These are phyloP conservation scores for Nibea coibor DNA, from an alignment of 2,113 vertebrate species.

Conservation along the genomic window DNA sequence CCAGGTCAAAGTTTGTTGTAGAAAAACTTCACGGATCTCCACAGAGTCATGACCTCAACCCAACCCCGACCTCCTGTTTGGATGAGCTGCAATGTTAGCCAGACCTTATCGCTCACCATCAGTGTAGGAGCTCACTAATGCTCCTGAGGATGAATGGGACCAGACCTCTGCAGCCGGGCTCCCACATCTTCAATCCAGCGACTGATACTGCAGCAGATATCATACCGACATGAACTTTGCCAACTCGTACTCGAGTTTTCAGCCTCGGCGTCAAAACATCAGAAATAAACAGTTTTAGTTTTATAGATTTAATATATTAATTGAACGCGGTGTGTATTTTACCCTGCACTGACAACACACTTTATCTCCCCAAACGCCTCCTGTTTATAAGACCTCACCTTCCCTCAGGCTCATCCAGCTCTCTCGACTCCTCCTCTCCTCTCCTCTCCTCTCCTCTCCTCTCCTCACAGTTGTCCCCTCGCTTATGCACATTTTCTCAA, in stretches of 20 bases:
- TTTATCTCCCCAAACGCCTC: neutral
- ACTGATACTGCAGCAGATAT: neutral
- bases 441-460: neutral
- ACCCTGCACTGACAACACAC: neutral
- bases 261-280: too few relatives aligned
- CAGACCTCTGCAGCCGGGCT: neutral
- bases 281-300: too few relatives aligned
- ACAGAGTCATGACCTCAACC: neutral
- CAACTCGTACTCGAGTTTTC: neutral
- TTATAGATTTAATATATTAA: neutral
- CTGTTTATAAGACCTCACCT: slow-evolving; percentile 37
- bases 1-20: neutral
- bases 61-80: neutral
- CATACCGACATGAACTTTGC: neutral
- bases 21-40: too few relatives aligned
- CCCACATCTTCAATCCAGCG: neutral
- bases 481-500: slow-evolving; percentile 32
- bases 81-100: neutral
- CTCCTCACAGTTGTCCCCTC: neutral
- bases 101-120: neutral
- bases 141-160: neutral
- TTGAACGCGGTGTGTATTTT: neutral
- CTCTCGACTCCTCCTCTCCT: neutral
- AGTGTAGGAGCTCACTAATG: neutral
- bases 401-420: slow-evolving; percentile 36